Conservation (phyloP, 2,888 invertebrate genomes). For the Aphodius sticticus region DNA sequence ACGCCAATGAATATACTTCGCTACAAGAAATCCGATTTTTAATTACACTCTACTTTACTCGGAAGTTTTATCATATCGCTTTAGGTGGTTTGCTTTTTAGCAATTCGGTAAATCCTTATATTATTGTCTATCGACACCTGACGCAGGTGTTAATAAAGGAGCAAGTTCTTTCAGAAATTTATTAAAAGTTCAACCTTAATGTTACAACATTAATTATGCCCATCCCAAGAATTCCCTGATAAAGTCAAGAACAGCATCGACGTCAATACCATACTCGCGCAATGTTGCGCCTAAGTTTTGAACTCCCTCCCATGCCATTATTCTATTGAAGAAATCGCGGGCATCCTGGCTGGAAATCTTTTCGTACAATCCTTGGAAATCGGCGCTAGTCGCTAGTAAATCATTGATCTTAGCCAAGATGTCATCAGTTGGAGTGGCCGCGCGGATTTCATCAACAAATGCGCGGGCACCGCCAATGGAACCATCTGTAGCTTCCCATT, state of each 20-base stretch:
- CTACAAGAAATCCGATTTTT: too few relatives aligned
- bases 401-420: conserved; percentile 32
- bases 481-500: background rate
- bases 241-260: conserved; percentile 40
- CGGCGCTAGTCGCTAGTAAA: conserved; percentile 35
- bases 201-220: conserved; percentile 22
- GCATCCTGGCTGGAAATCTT: conserved; percentile 37
- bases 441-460: conserved; percentile 36
- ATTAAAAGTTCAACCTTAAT: too few relatives aligned
- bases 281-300: conserved; percentile 39
- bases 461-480: conserved; percentile 26
- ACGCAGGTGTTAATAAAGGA: background rate
- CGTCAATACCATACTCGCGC: conserved; percentile 43
- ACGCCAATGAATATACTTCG: too few relatives aligned
- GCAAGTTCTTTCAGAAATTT: background rate
- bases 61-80: too few relatives aligned
- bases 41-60: too few relatives aligned
- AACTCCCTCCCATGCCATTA: conserved; percentile 44
- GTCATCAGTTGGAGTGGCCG: conserved; percentile 28
- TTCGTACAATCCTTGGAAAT: conserved; percentile 38
- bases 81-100: too few relatives aligned
- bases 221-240: conserved; percentile 46
- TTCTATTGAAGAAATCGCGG: conserved; percentile 42
- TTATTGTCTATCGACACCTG: too few relatives aligned
- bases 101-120: too few relatives aligned